A percentile compares a stretch with the other conserved stretches of the same genome.
Evolutionary conservation across 2,113 vertebrate genomes (phyloP).

Genomic region (Falco punctatus): DNA sequence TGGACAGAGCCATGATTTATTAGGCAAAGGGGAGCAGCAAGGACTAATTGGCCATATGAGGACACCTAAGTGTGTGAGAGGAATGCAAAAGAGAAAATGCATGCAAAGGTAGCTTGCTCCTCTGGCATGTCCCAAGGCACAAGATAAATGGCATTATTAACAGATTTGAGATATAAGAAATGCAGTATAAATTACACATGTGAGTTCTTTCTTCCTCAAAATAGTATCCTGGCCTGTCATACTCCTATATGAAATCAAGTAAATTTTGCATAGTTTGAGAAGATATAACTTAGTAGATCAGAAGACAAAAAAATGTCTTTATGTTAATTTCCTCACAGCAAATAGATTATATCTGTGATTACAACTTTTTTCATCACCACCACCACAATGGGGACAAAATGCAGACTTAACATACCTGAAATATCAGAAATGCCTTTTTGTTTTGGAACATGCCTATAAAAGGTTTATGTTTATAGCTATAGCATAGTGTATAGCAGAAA

Average conservation of each 20-base stretch:
- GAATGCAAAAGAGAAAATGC: neutral
- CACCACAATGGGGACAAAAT: neutral
- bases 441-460: neutral
- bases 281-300: neutral
- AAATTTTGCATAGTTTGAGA: neutral
- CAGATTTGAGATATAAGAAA: neutral
- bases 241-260: neutral
- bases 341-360: neutral
- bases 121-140: neutral
- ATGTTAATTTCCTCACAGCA: neutral
- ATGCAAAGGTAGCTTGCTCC: neutral
- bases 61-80: neutral
- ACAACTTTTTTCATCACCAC: neutral
- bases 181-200: neutral
- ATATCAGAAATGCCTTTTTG: neutral
- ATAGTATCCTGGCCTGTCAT: neutral
- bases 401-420: neutral
- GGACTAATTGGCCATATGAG: conserved; percentile 32
- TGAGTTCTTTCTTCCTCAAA: neutral
- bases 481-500: neutral
- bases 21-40: conserved; percentile 47
- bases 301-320: neutral
- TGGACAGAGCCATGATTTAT: conserved; percentile 60
- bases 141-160: conserved; percentile 17
- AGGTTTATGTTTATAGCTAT: neutral